A percentile compares a stretch with the other conserved stretches of the same genome.
These are phyloP conservation scores for Cephus nigrinus DNA, from an alignment of 2,888 invertebrate species.

Conservation along the genomic window DNA sequence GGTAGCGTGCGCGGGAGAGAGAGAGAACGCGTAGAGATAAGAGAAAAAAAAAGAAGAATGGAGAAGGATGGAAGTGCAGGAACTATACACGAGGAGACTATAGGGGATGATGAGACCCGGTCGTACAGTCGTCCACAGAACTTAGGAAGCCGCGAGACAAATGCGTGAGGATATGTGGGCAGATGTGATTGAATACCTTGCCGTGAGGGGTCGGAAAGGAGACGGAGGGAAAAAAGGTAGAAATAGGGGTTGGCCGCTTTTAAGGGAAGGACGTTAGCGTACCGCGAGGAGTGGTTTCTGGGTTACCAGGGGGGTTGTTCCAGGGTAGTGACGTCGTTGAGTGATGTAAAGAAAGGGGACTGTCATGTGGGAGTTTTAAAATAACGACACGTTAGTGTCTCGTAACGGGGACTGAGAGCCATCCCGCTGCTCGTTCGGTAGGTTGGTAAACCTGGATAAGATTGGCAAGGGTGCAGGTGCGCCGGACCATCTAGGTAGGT, in stretches of 20 bases:
- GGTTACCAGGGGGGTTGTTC: neutral
- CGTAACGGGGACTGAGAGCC: no score
- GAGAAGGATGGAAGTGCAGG: no score
- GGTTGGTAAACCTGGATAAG: no score
- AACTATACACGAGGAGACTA: neutral
- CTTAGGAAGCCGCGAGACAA: constrained; percentile 8
- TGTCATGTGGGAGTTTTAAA: neutral
- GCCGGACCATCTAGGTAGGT: no score
- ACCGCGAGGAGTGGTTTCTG: neutral
- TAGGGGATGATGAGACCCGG: constrained; percentile 5
- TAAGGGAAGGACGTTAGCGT: neutral
- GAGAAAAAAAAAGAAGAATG: neutral
- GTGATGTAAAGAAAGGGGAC: no score
- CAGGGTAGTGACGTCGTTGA: neutral
- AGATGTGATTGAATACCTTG: constrained; percentile 17
- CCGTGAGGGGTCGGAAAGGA: constrained; percentile 3
- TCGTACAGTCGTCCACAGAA: neutral
- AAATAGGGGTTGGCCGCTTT: constrained; percentile 6
- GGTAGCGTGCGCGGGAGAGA: neutral
- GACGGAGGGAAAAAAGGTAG: constrained; percentile 4
- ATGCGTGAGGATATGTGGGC: constrained; percentile 18
- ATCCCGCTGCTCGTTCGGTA: no score
- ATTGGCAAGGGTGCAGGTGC: no score
- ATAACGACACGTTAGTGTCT: neutral
- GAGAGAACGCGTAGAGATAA: neutral